Evolutionary conservation across 2,113 vertebrate species (phyloP).

Genomic region (Geococcyx californianus): DNA sequence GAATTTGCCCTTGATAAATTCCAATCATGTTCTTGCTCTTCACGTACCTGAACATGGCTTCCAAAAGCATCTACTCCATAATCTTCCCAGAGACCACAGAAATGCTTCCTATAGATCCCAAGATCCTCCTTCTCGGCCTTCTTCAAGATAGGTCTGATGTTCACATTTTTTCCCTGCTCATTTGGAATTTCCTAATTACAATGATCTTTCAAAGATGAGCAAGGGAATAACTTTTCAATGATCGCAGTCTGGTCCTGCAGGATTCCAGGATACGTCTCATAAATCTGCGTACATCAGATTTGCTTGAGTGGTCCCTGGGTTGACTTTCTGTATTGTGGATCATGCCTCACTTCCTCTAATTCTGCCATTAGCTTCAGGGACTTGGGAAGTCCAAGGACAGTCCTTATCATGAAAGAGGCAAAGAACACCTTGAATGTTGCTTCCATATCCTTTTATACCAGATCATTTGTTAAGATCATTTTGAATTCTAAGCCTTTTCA

Average conservation of each 20-base stretch:
- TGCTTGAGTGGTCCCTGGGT: not conserved
- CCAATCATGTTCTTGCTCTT: accelerated
- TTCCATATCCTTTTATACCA: not conserved
- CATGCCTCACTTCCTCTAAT: not conserved
- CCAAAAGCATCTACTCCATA: not conserved
- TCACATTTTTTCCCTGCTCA: not conserved
- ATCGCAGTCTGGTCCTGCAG: not conserved
- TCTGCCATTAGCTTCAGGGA: not conserved
- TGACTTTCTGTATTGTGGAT: not conserved
- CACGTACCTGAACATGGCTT: not conserved
- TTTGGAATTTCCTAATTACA: not conserved
- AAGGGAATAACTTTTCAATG: accelerated
- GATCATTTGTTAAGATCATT: not conserved
- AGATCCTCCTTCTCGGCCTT: not conserved
- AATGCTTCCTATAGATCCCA: not conserved
- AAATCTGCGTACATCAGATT: not conserved
- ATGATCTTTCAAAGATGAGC: not conserved
- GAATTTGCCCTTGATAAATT: not conserved
- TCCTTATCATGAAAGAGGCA: not conserved
- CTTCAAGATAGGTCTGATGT: not conserved
- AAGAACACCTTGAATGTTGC: not conserved
- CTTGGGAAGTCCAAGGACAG: not conserved
- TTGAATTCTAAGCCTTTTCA: not conserved
- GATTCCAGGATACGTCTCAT: not conserved
- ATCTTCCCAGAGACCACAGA: not conserved